These are phyloP conservation scores for Aleiodes leptofemur DNA, from an alignment of 2,888 invertebrate genomes.

Conservation along the genomic window DNA sequence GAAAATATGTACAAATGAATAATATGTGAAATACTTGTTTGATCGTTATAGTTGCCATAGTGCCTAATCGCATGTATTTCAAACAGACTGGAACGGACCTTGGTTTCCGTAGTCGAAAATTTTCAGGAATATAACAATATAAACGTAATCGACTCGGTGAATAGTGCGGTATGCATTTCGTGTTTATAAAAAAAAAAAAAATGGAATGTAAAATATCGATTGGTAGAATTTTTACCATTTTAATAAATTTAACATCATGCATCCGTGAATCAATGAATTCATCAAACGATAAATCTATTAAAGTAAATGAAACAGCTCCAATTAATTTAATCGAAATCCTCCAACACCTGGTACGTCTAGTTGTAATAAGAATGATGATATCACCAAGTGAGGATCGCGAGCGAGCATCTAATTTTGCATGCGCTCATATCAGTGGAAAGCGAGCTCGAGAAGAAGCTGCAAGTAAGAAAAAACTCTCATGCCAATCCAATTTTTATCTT, in stretches of 20 bases:
- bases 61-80: no score
- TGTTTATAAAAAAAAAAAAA: neutral
- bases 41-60: no score
- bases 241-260: conserved; percentile 11
- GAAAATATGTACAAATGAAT: no score
- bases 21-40: no score
- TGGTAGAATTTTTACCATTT: conserved; percentile 30
- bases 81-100: no score
- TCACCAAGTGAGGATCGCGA: conserved; percentile 47
- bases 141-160: no score
- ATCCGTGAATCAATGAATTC: conserved; percentile 3
- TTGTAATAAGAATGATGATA: conserved; percentile 52
- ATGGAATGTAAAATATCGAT: conserved; percentile 37
- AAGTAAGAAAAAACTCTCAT: conserved; percentile 39
- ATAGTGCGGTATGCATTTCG: no score
- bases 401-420: conserved; percentile 47
- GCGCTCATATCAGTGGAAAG: conserved; percentile 41
- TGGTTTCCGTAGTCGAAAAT: no score
- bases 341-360: conserved; percentile 29
- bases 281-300: conserved; percentile 1
- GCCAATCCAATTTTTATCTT: neutral
- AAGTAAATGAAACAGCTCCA: neutral
- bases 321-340: conserved; percentile 35
- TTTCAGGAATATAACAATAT: no score
- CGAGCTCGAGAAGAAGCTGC: conserved; percentile 45